Conservation (phyloP, 1,140 invertebrate species). For the Eueides isabella region DNA sequence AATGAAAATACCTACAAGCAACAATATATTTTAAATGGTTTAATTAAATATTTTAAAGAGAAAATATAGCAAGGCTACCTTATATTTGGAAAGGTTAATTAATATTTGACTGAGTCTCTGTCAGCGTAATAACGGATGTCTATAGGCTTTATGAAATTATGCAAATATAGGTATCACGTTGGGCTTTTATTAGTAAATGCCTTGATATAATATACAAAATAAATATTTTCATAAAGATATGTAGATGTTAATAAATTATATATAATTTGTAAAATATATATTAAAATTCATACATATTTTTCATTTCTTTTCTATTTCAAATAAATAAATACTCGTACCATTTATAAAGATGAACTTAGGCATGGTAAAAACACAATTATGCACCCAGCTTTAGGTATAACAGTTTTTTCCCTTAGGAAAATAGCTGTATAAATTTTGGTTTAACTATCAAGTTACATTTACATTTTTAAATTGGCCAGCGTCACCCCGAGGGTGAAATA, state of each 20-base stretch:
- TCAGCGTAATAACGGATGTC: conserved; percentile 1
- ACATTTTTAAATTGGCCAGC: conserved; percentile 22
- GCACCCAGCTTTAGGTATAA: too few species aligned
- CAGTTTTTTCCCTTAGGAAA: not conserved
- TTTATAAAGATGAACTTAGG: too few species aligned
- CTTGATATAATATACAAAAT: not conserved
- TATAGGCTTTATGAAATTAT: conserved; percentile 13
- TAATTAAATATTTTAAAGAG: not conserved
- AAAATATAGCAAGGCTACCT: conserved; percentile 5
- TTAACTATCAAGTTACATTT: conserved; percentile 20
- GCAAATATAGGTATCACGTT: not conserved
- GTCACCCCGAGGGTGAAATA: not conserved
- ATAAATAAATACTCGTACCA: too few species aligned
- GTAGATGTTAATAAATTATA: too few species aligned
- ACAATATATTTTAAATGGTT: conserved; percentile 7
- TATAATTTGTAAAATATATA: too few species aligned
- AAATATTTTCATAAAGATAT: not conserved
- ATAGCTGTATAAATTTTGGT: conserved; percentile 6
- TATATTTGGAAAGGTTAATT: conserved; percentile 21
- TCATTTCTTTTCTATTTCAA: too few species aligned
- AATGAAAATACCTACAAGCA: not conserved
- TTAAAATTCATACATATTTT: too few species aligned
- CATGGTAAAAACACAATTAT: too few species aligned
- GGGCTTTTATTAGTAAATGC: not conserved
- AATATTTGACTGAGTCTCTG: conserved; percentile 19